Evolutionary conservation across 2,797 vertebrate genomes (phyloP).

Genomic region (Pipistrellus nathusii): DNA sequence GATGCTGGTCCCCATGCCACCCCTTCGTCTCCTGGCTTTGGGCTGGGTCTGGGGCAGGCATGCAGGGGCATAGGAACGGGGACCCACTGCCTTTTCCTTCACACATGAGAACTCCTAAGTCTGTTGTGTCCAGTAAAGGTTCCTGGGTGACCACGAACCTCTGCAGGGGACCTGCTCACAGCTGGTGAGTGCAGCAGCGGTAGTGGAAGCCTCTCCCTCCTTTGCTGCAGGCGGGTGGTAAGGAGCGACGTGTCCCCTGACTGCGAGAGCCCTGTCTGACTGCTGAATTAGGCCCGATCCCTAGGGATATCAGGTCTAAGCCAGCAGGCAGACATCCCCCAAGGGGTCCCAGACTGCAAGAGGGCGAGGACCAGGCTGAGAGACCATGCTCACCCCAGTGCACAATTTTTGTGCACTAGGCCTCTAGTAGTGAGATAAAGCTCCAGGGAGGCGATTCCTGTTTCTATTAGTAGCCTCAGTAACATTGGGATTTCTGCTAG

Average conservation of each 20-base stretch:
- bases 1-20: background rate
- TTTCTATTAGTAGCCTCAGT: background rate
- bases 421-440: background rate
- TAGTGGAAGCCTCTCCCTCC: no score
- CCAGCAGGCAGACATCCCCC: no score
- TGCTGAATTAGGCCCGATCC: no score
- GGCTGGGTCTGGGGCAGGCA: conserved; percentile 7
- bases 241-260: no score
- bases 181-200: no score
- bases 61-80: background rate
- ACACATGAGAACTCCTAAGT: background rate
- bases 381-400: no score
- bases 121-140: background rate
- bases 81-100: background rate
- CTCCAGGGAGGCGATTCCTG: background rate
- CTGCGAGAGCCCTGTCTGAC: no score
- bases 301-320: no score
- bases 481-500: conserved; percentile 11
- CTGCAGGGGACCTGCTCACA: background rate
- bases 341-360: no score
- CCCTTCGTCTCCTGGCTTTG: background rate
- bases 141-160: accelerated
- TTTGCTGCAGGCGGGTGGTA: no score
- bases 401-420: no score
- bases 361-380: no score